Evolutionary conservation across 2,888 invertebrate genomes (phyloP).

Genomic region (Therioaphis trifolii): DNA sequence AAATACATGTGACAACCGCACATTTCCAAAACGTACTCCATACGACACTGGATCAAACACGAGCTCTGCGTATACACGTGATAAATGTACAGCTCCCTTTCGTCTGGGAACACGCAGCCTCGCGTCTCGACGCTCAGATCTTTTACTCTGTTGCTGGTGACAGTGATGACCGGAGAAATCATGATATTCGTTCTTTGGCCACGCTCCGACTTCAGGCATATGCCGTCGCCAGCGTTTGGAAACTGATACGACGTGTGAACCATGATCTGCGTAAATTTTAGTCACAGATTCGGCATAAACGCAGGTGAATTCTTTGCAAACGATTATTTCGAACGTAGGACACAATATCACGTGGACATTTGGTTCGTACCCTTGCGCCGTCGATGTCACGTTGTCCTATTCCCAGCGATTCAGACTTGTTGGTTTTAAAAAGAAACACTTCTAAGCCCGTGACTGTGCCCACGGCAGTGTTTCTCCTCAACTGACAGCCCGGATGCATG

Average conservation of each 20-base stretch:
- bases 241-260: slow-evolving; percentile 65
- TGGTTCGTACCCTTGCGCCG: slow-evolving; percentile 64
- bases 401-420: slow-evolving; percentile 63
- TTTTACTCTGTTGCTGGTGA: slow-evolving; percentile 64
- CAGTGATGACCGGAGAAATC: slow-evolving; percentile 64
- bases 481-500: slow-evolving; percentile 64
- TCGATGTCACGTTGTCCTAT: slow-evolving; percentile 65
- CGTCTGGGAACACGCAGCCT: slow-evolving; percentile 66
- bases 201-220: slow-evolving; percentile 63
- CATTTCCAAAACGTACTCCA: slow-evolving; percentile 63
- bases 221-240: slow-evolving; percentile 65
- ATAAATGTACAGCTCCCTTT: slow-evolving; percentile 65
- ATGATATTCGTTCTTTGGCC: slow-evolving; percentile 64
- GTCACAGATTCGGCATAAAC: neutral
- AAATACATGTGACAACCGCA: slow-evolving; percentile 66
- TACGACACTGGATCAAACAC: slow-evolving; percentile 65
- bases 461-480: slow-evolving; percentile 65
- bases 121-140: slow-evolving; percentile 62
- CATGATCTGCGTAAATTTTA: slow-evolving; percentile 64
- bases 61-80: slow-evolving; percentile 66
- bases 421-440: slow-evolving; percentile 64
- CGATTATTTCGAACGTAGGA: too few relatives aligned
- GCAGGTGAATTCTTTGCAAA: neutral
- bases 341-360: too few relatives aligned
- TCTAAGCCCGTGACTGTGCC: slow-evolving; percentile 66